Evolutionary conservation across 2,113 vertebrate genomes (phyloP).

Genomic region (Promerops cafer): DNA sequence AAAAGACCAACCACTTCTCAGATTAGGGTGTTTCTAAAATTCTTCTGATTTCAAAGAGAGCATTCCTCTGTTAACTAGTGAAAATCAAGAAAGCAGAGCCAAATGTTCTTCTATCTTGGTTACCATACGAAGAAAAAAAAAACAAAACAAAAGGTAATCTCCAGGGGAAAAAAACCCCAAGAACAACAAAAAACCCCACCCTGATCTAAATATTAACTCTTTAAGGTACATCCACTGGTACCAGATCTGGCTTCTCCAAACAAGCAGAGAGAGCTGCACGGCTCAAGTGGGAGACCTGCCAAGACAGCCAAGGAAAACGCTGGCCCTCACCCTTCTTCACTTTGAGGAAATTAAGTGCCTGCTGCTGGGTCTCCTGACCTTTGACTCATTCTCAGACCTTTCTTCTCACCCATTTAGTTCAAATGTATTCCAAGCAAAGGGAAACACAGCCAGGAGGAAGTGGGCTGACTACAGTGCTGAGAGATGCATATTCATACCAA

Average conservation of each 20-base stretch:
- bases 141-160: not conserved
- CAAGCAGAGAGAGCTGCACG: not conserved
- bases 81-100: not conserved
- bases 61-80: not conserved
- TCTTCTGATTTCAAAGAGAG: not conserved
- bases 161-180: accelerated
- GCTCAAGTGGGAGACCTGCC: not conserved
- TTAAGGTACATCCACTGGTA: not conserved
- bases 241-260: not conserved
- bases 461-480: not conserved
- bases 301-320: not conserved
- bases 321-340: not conserved
- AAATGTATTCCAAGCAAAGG: not conserved
- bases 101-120: not conserved
- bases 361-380: not conserved
- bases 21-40: not conserved
- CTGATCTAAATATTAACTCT: not conserved
- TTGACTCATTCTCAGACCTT: not conserved
- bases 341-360: not conserved
- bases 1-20: not conserved
- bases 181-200: not conserved
- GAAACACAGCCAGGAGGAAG: not conserved
- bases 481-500: not conserved
- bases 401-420: not conserved
- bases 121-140: not conserved